Evolutionary conservation across 2,113 vertebrate genomes (phyloP).

Genomic region (Etheostoma spectabile): DNA sequence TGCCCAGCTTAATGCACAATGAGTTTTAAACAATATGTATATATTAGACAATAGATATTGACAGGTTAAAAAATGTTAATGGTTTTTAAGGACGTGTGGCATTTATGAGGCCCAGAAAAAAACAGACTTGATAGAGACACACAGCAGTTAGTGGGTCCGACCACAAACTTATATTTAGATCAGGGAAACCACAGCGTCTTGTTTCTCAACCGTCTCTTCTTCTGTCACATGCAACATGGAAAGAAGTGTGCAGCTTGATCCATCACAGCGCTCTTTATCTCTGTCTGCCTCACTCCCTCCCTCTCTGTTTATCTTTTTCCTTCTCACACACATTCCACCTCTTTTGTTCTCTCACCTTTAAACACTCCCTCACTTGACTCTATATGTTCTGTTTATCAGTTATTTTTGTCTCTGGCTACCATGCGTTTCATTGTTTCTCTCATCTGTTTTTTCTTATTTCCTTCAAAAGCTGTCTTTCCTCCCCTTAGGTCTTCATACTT

Average conservation of each 20-base stretch:
- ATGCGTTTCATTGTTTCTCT: constrained; percentile 23
- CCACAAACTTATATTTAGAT: constrained; percentile 79
- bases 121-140: constrained; percentile 41
- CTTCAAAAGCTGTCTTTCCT: constrained; percentile 25
- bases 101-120: constrained; percentile 27
- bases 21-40: not conserved
- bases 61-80: not conserved
- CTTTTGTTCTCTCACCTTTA: constrained; percentile 60
- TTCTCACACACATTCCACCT: constrained; percentile 36
- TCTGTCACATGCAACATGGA: constrained; percentile 63
- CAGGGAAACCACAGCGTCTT: constrained; percentile 76
- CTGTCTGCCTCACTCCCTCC: constrained; percentile 39
- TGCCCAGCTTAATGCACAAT: not conserved
- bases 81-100: constrained; percentile 18
- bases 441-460: constrained; percentile 50
- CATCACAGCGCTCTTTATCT: constrained; percentile 27
- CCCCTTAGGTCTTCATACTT: constrained; percentile 48
- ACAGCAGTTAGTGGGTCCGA: constrained; percentile 71
- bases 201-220: constrained; percentile 77
- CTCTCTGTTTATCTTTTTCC: constrained; percentile 44
- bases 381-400: constrained; percentile 32
- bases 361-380: constrained; percentile 38
- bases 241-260: constrained; percentile 54
- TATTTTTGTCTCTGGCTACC: constrained; percentile 32
- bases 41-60: not conserved